phyloP scores from a whole-genome alignment of 1,140 invertebrate genomes.

The Hermetia illucens region DNA sequence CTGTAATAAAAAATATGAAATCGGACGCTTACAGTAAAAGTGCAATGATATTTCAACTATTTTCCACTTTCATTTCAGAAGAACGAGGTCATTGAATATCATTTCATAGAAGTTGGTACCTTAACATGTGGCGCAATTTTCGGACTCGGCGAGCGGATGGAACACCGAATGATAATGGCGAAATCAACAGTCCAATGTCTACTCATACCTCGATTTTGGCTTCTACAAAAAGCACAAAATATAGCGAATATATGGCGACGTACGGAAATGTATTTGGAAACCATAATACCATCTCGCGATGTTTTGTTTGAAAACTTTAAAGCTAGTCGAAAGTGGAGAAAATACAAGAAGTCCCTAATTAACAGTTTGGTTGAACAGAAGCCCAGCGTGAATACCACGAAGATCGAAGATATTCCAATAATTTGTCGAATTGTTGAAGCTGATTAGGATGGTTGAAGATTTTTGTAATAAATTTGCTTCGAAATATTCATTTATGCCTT shows the following conservation, averaged over 20 bases:
- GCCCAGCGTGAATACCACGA: conserved; percentile 6
- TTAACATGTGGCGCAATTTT: conserved; percentile 24
- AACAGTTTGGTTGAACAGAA: conserved; percentile 7
- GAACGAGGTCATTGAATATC: conserved; percentile 10
- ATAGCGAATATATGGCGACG: conserved; percentile 43
- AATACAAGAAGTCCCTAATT: conserved; percentile 33
- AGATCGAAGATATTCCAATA: conserved; percentile 19
- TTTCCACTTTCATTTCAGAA: background rate
- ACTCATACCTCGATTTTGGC: conserved; percentile 37
- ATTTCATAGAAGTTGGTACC: conserved; percentile 24
- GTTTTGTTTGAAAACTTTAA: conserved; percentile 34
- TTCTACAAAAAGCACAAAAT: conserved; percentile 35
- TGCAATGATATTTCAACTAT: background rate
- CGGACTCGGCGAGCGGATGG: conserved; percentile 36
- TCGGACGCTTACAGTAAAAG: background rate
- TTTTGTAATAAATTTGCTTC: too few species aligned
- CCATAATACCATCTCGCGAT: conserved; percentile 34
- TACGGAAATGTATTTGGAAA: conserved; percentile 37
- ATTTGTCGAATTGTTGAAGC: conserved; percentile 21
- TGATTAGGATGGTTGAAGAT: conserved; percentile 3
- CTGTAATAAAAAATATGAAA: background rate
- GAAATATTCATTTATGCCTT: too few species aligned
- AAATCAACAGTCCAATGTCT: conserved; percentile 34
- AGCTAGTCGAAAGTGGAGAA: conserved; percentile 33
- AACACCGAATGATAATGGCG: conserved; percentile 37